Evolutionary conservation across 2,113 vertebrate species (phyloP), one percentile per base, ranked within the genome.

Genomic region (Vulpes ferrilata): DNA sequence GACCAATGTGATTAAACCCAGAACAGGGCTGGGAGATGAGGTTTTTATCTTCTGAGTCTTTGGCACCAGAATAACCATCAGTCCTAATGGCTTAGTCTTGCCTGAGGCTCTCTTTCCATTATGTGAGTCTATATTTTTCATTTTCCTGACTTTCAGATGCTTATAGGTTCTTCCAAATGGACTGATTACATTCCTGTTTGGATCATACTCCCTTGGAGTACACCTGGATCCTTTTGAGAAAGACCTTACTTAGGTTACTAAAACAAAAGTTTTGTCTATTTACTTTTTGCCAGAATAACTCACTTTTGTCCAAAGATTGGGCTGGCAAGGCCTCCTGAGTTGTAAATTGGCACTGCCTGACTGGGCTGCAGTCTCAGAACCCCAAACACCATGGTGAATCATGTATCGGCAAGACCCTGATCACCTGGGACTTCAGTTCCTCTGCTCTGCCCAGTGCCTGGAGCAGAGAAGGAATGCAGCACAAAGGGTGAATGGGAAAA

Each of bases 141-240:
- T 65, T 85, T 93, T 84, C 27, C 27, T 94, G 90, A 30, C 80
- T 81, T 95, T 90, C 65, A 96, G 80, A 38, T 93, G 65, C 57
- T 48, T 71, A 12, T 15, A 10, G 10, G 2, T 88, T 76, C 60
- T 85, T 32, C 64, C 38, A 55, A 60, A 81, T 7, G 32, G 73
- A 69, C 57, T 55, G 30, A n/a, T 93, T 64, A 62, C 43, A 38
- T 84, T 64, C 20, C 80, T 64, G 5, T 27, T 84, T 35, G 57
- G 51, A 7, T 79, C 2, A 10, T 25, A 10, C 35, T 71, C 89
- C 38, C 71, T 64, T 82, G 67, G 48, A 69, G 35, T n/a, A 35
- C 38, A 93, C 73, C 92, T 87, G 89, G 53, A 55, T 74, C 1
- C 64, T 95, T 38, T 59, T 57, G 48, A 87, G 67, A 82, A 51